phyloP scores from a whole-genome alignment of 2,797 vertebrate species.

The Lepus oiostolus region DNA sequence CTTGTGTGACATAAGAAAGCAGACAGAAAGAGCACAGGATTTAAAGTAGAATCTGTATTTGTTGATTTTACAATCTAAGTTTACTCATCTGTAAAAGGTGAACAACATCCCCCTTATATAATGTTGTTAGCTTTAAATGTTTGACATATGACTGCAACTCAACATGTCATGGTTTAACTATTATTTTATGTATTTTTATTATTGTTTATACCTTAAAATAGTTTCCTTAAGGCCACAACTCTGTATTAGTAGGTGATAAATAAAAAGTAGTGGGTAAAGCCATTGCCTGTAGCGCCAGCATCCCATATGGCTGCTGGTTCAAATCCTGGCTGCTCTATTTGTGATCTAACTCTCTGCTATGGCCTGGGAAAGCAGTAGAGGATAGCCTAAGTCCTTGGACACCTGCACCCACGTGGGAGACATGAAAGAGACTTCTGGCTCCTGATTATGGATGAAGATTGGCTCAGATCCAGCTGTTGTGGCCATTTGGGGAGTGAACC shows the following conservation, averaged over 20 bases:
- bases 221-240: not conserved
- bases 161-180: not conserved
- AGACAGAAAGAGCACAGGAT: not conserved
- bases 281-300: too few species aligned
- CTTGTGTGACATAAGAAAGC: conserved; percentile 22
- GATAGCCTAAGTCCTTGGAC: too few species aligned
- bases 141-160: not conserved
- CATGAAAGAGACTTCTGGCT: too few species aligned
- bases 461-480: too few species aligned
- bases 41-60: not conserved
- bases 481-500: too few species aligned
- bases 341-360: too few species aligned
- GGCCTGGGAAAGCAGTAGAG: too few species aligned
- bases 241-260: not conserved
- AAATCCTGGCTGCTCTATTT: too few species aligned
- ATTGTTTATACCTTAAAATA: not conserved
- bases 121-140: not conserved
- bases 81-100: not conserved
- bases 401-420: too few species aligned
- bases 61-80: not conserved
- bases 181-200: conserved; percentile 19
- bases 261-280: not conserved
- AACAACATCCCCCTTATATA: not conserved
- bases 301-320: too few species aligned
- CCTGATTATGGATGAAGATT: too few species aligned